These are phyloP conservation scores for Zapornia atra DNA, from an alignment of 2,113 vertebrate genomes.

Conservation along the genomic window DNA sequence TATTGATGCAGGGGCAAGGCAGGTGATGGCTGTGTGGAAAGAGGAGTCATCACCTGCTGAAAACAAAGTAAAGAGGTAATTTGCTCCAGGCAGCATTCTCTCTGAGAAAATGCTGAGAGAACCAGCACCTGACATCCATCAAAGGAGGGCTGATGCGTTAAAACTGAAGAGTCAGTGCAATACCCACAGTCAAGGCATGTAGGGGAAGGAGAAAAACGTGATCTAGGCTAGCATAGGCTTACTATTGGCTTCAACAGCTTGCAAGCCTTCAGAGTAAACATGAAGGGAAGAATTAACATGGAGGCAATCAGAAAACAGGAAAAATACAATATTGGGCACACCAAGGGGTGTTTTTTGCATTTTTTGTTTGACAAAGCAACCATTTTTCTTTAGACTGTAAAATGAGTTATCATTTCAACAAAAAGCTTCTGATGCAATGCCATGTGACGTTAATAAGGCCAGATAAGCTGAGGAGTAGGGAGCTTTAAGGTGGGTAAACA, in stretches of 20 bases:
- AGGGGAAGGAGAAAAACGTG: background rate
- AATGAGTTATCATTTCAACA: background rate
- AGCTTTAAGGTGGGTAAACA: slow-evolving; percentile 1
- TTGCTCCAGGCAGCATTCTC: background rate
- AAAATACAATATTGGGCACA: background rate
- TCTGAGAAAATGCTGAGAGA: background rate
- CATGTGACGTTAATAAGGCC: background rate
- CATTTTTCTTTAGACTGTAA: background rate
- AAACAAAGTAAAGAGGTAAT: background rate
- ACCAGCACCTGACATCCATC: background rate
- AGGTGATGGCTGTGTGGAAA: background rate
- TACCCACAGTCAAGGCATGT: background rate
- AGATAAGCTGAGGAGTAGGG: background rate
- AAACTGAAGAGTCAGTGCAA: background rate
- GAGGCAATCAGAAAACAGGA: background rate
- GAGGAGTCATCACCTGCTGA: background rate
- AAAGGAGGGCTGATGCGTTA: background rate
- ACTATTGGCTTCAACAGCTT: background rate
- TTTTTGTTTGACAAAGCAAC: background rate
- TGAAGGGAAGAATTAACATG: background rate
- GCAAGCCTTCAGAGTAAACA: background rate
- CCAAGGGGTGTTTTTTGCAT: background rate
- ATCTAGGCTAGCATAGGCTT: background rate
- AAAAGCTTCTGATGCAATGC: background rate
- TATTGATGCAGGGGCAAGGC: background rate